Percentiles rank a stretch among this genome's conserved stretches.
These are phyloP conservation scores for Harpagoxenus sublaevis DNA, from an alignment of 2,888 invertebrate genomes.

Conservation along the genomic window DNA sequence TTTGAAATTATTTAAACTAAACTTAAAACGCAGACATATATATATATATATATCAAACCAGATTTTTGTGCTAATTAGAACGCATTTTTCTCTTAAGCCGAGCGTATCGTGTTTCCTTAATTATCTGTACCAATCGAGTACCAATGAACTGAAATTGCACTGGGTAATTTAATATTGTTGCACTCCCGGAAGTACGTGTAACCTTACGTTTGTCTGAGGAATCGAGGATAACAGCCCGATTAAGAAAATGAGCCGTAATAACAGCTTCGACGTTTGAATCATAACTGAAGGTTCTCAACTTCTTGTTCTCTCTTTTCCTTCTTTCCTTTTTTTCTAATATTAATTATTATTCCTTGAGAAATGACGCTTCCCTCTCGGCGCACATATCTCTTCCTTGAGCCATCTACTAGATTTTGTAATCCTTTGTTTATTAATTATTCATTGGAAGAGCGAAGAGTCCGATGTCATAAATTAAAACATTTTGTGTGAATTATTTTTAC, in stretches of 20 bases:
- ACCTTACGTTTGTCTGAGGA: slow-evolving; percentile 13
- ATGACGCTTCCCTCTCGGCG: not conserved
- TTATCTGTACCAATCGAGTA: slow-evolving; percentile 18
- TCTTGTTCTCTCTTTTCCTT: not conserved
- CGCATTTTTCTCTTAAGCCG: not conserved
- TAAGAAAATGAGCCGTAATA: slow-evolving; percentile 37
- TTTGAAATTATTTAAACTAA: not conserved
- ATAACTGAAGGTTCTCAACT: slow-evolving; percentile 31
- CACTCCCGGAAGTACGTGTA: slow-evolving; percentile 24
- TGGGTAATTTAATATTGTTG: slow-evolving; percentile 33
- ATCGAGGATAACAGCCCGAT: slow-evolving; percentile 42
- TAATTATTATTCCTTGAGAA: not conserved
- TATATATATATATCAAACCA: no score
- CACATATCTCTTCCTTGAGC: not conserved
- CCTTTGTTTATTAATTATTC: not conserved
- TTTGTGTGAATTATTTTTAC: not conserved
- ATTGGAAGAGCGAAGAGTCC: not conserved
- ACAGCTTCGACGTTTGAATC: slow-evolving; percentile 29
- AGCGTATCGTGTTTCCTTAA: not conserved
- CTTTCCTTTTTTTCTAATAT: not conserved
- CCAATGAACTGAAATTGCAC: slow-evolving; percentile 12
- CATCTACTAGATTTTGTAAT: not conserved
- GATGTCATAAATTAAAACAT: not conserved
- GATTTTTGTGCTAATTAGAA: not conserved
- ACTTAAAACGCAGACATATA: not conserved